Percentiles rank a stretch among this genome's conserved stretches.
Conservation (phyloP, 1,140 invertebrate genomes). For the Mycetomoellerius zeteki region DNA sequence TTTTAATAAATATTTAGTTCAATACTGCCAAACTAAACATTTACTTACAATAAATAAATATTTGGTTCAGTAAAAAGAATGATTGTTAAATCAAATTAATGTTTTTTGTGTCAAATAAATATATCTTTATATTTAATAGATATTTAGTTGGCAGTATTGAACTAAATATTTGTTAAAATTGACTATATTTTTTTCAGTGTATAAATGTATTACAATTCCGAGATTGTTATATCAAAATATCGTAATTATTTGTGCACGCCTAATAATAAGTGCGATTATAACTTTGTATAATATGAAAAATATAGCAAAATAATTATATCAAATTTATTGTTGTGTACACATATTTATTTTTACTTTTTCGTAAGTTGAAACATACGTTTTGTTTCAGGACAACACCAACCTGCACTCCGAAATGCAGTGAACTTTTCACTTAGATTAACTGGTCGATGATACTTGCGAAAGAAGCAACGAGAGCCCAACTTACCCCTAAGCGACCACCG, state of each 20-base stretch:
- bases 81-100: too few relatives aligned
- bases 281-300: not conserved
- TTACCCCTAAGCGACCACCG: not conserved
- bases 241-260: not conserved
- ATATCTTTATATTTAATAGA: too few relatives aligned
- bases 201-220: not conserved
- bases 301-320: not conserved
- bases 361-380: not conserved
- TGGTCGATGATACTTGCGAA: constrained; percentile 10
- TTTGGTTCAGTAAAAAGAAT: too few relatives aligned
- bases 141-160: too few relatives aligned
- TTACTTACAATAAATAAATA: too few relatives aligned
- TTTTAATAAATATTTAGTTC: too few relatives aligned
- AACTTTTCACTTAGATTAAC: constrained; percentile 39
- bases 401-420: not conserved
- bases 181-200: too few relatives aligned
- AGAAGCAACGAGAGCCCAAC: constrained; percentile 15
- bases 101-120: too few relatives aligned
- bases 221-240: not conserved
- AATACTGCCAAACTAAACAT: too few relatives aligned
- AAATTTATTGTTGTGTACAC: not conserved
- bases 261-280: not conserved
- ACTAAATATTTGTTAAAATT: too few relatives aligned
- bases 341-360: not conserved
- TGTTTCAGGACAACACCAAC: not conserved